Conservation (phyloP, 2,888 invertebrate species). For the Melipona bicolor region DNA sequence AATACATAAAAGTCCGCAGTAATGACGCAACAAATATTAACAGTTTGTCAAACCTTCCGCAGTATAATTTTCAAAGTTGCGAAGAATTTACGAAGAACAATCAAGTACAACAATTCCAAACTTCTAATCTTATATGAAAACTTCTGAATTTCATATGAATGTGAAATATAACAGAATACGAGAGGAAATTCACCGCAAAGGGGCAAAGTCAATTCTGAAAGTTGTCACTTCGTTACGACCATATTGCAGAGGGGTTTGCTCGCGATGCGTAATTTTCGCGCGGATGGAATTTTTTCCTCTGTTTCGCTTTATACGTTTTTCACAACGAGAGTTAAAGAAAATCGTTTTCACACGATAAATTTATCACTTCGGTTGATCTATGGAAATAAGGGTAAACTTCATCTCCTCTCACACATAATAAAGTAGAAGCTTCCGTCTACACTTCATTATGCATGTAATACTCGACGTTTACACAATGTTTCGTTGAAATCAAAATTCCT, state of each 20-base stretch:
- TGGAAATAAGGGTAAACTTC: neutral
- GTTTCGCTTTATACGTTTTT: neutral
- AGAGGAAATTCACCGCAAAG: too few relatives aligned
- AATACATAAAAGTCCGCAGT: too few relatives aligned
- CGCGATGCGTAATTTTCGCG: neutral
- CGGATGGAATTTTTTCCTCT: neutral
- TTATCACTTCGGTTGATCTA: neutral
- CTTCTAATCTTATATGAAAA: too few relatives aligned
- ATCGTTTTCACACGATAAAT: neutral
- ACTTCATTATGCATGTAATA: neutral
- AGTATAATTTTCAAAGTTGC: too few relatives aligned
- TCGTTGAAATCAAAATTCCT: neutral
- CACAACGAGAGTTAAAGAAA: neutral
- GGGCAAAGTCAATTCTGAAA: neutral
- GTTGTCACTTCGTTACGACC: neutral
- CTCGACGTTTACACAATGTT: neutral
- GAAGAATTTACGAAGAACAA: too few relatives aligned
- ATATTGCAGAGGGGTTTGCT: neutral
- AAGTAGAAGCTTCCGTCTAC: neutral
- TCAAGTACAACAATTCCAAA: too few relatives aligned
- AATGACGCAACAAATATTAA: too few relatives aligned
- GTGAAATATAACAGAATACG: too few relatives aligned
- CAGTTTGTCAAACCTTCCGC: too few relatives aligned
- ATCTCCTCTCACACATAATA: neutral
- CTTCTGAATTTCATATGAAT: too few relatives aligned